These are phyloP conservation scores for Aricia agestis DNA, from an alignment of 1,140 invertebrate genomes.

Conservation along the genomic window DNA sequence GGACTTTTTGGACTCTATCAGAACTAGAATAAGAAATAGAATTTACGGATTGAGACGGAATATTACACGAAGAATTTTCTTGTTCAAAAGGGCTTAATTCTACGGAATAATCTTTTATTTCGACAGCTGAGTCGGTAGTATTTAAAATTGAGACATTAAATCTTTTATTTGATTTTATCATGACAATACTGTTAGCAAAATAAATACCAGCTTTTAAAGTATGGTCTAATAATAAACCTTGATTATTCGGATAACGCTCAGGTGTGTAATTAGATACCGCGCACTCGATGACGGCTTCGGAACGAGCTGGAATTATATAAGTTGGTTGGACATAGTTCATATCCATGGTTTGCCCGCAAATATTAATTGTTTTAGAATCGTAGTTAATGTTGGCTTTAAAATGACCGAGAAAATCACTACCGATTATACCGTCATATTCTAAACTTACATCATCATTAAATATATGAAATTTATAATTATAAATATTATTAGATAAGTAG, in stretches of 20 bases:
- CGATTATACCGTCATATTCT: conserved; percentile 5
- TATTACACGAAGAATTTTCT: background rate
- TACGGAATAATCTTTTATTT: conserved; percentile 18
- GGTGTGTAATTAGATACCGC: conserved; percentile 21
- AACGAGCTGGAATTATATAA: conserved; percentile 15
- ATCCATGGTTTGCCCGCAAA: conserved; percentile 14
- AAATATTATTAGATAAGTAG: conserved; percentile 13
- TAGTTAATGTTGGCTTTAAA: conserved; percentile 18
- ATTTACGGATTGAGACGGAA: background rate
- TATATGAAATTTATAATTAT: conserved; percentile 19
- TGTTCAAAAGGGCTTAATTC: background rate
- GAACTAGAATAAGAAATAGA: conserved; percentile 10
- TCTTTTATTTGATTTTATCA: conserved; percentile 20
- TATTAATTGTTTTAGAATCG: conserved; percentile 16
- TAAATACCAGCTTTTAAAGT: conserved; percentile 20
- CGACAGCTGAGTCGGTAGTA: conserved; percentile 15
- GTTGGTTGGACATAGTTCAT: conserved; percentile 18
- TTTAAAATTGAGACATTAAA: conserved; percentile 20
- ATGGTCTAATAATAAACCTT: conserved; percentile 23
- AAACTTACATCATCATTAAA: conserved; percentile 17
- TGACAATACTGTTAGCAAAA: conserved; percentile 21
- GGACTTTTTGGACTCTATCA: conserved; percentile 7
- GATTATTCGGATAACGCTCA: conserved; percentile 16
- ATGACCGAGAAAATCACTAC: conserved; percentile 14
- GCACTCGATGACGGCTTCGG: conserved; percentile 17